A percentile compares a stretch with the other conserved stretches of the same genome.
Evolutionary conservation across 2,888 invertebrate genomes (phyloP).

Genomic region (Auanema freiburgensis): DNA sequence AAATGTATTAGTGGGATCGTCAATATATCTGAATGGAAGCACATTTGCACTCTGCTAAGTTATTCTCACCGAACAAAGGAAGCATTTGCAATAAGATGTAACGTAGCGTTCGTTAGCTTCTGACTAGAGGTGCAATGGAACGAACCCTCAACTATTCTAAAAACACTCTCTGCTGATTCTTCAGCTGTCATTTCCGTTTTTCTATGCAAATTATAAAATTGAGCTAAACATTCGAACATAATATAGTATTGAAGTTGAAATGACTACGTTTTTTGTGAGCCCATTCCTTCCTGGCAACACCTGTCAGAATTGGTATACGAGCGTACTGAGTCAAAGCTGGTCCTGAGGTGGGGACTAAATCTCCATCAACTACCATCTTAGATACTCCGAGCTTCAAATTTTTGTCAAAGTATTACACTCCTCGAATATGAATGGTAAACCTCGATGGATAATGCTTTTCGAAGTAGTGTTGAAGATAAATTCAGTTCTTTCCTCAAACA

Average conservation of each 20-base stretch:
- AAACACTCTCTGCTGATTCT: constrained; percentile 53
- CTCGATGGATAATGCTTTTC: constrained; percentile 59
- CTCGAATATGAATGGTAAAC: constrained; percentile 20
- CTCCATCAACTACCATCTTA: constrained; percentile 63
- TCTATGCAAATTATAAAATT: constrained; percentile 59
- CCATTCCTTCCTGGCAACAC: constrained; percentile 63
- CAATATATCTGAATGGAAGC: constrained; percentile 37
- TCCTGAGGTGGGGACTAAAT: constrained; percentile 56
- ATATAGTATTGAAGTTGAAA: neutral
- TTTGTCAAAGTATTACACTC: neutral
- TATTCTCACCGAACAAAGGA: constrained; percentile 50
- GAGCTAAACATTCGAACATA: constrained; percentile 39
- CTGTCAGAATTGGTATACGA: constrained; percentile 61
- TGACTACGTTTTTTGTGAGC: constrained; percentile 61
- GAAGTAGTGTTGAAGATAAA: constrained; percentile 54
- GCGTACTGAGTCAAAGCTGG: constrained; percentile 48
- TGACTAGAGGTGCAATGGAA: constrained; percentile 40
- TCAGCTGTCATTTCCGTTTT: constrained; percentile 40
- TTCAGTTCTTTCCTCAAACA: constrained; percentile 60
- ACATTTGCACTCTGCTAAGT: neutral
- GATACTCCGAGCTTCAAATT: constrained; percentile 58
- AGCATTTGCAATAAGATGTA: constrained; percentile 61
- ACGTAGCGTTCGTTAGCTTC: constrained; percentile 56
- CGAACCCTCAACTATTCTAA: constrained; percentile 53
- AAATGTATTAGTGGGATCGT: constrained; percentile 40